phyloP scores from a whole-genome alignment of 2,888 invertebrate species.

The Hypomecis atomaria region DNA sequence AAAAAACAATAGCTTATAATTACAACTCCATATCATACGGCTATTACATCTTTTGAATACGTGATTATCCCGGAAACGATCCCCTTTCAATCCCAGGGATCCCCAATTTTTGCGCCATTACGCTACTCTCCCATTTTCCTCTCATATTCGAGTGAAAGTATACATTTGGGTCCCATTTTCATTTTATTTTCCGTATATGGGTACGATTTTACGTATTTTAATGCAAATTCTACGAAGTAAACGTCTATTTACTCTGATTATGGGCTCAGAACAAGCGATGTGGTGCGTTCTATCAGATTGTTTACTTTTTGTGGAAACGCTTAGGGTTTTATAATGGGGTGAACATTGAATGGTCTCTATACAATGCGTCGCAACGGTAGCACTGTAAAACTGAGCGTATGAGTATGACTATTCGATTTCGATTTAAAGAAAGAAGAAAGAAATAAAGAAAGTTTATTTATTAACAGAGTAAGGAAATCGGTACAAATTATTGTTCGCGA shows the following conservation, averaged over 20 bases:
- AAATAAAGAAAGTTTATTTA: too few species aligned
- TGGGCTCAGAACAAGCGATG: slow-evolving; percentile 2
- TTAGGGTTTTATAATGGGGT: background rate
- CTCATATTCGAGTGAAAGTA: slow-evolving; percentile 20
- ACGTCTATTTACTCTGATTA: background rate
- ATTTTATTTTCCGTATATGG: background rate
- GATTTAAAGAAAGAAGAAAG: too few species aligned
- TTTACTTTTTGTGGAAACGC: slow-evolving; percentile 1
- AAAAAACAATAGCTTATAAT: slow-evolving; percentile 18
- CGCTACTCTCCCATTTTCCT: slow-evolving; percentile 24
- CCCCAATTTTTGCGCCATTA: slow-evolving; percentile 30
- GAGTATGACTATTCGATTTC: too few species aligned
- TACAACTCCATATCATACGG: slow-evolving; percentile 10
- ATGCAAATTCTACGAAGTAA: slow-evolving; percentile 5
- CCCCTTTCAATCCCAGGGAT: slow-evolving; percentile 19
- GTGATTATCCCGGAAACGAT: slow-evolving; percentile 25
- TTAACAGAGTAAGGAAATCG: too few species aligned
- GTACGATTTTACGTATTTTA: slow-evolving; percentile 13
- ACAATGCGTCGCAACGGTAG: too few species aligned
- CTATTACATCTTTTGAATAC: slow-evolving; percentile 30
- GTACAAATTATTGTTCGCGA: too few species aligned
- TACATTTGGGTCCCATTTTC: slow-evolving; percentile 28
- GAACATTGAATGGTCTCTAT: slow-evolving; percentile 1
- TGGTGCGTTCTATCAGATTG: background rate
- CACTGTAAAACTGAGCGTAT: too few species aligned